Percentiles rank a stretch among this genome's conserved stretches.
These are phyloP conservation scores for Colostygia pectinataria DNA, from an alignment of 2,888 invertebrate genomes.

Conservation along the genomic window DNA sequence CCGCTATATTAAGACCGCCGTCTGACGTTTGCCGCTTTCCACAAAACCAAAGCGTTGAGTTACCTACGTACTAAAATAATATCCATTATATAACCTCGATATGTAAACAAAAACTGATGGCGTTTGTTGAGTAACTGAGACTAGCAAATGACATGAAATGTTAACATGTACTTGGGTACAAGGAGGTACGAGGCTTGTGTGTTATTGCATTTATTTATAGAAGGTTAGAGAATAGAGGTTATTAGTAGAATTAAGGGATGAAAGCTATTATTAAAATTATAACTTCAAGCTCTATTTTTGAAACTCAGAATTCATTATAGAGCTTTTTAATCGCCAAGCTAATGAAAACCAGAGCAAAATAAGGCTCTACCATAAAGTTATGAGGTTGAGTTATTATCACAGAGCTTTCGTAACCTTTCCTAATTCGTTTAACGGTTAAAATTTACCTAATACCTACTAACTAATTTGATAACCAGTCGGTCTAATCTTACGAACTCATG, in stretches of 20 bases:
- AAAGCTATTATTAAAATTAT: no score
- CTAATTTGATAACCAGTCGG: conserved; percentile 12
- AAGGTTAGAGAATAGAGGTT: no score
- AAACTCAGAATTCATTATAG: no score
- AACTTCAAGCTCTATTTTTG: no score
- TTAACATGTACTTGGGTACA: conserved; percentile 3
- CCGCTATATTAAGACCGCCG: not conserved
- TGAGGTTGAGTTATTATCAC: not conserved
- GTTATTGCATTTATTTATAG: no score
- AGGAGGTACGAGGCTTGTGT: conserved; percentile 8
- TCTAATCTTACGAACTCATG: conserved; percentile 15
- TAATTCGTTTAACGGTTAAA: conserved; percentile 5
- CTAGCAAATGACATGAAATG: conserved; percentile 14
- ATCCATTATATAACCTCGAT: conserved; percentile 23
- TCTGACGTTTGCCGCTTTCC: not conserved
- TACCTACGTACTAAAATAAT: conserved; percentile 2
- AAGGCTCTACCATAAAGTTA: not conserved
- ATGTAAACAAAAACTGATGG: conserved; percentile 34
- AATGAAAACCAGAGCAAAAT: no score
- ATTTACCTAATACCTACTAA: conserved; percentile 13
- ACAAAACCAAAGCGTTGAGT: not conserved
- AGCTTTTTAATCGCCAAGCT: no score
- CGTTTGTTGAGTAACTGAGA: conserved; percentile 28
- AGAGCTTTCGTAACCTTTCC: not conserved
- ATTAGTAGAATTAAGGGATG: no score